These are phyloP conservation scores for Stenolophus ochropezus DNA, from an alignment of 2,888 invertebrate genomes.

Conservation along the genomic window DNA sequence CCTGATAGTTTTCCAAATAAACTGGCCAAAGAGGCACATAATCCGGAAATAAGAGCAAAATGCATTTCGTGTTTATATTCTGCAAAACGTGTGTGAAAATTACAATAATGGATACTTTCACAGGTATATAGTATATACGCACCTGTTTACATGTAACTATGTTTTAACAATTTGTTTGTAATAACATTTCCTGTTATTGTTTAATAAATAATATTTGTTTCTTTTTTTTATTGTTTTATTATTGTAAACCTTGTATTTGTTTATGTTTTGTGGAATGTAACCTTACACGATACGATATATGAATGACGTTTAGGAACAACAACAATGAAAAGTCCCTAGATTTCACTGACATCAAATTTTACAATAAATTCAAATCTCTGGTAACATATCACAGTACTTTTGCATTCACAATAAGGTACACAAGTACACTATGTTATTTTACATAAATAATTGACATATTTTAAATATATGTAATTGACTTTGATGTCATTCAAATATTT, in stretches of 20 bases:
- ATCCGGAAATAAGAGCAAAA: slow-evolving; percentile 77
- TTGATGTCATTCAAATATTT: no score
- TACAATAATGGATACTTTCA: not conserved
- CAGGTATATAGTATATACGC: slow-evolving; percentile 4
- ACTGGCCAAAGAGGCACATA: slow-evolving; percentile 79
- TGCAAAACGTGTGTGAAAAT: not conserved
- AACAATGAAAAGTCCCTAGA: not conserved
- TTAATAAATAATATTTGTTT: slow-evolving; percentile 1
- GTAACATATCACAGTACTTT: no score
- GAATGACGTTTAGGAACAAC: not conserved
- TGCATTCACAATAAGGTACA: no score
- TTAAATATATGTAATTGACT: no score
- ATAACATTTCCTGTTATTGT: slow-evolving; percentile 1
- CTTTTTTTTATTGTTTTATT: not conserved
- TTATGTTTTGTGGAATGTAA: slow-evolving; percentile 3
- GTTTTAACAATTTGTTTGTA: not conserved
- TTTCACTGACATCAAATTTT: not conserved
- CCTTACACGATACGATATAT: not conserved
- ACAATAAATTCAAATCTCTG: slow-evolving; percentile 4
- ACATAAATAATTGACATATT: no score
- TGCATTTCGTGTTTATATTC: slow-evolving; percentile 61
- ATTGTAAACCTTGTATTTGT: not conserved
- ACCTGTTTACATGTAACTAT: not conserved
- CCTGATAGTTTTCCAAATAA: slow-evolving; percentile 80
- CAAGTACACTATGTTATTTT: no score